Base-by-base conservation (phyloP, 2,113 vertebrate genomes). In the Microcebus murinus region DNA sequence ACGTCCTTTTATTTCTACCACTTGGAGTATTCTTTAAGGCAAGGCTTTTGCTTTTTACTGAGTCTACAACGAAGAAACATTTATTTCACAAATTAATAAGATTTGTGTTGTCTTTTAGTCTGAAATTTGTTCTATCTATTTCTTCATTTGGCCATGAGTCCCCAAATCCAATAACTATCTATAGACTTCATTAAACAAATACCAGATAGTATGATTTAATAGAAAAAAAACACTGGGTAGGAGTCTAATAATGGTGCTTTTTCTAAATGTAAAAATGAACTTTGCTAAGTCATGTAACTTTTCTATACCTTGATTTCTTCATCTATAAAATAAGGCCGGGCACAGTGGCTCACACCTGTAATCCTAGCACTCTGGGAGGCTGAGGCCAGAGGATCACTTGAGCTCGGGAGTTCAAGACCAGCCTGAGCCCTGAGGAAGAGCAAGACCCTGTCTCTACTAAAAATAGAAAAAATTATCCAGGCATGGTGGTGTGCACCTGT, bases 1-100 rank as follows among this genome's bases (percentile, higher is more conserved):
- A 27, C 52, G 67, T 63, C 73, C 73, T 90, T 95, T 83, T 59
- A 89, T 93, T 91, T 87, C 57, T 61, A 59, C 42, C 23, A 74
- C 36, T 25, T 84, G 11, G 18, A 92, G 65, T 59, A 85, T 76
- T 94, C 39, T 82, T 81, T 76, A 86, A 90, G 50, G 65, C 63
- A 59, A 71, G 52, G 45, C 12, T 70, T 92, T 39, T 20, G 18
- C 3, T 79, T 91, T 95, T 87, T 39, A 80, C 45, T 59, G 57
- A 90, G 23, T 45, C 42, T 68, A 87, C 10, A 80, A 57, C 6
- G 14, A 91, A 80, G 42, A 87, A 73, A 80, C 25, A 81, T 13
- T 45, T 88, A 52, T 67, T 79, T 20, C 39, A 85, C 68, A 59
- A 68, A 57, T 87, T 77, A 76, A 81, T 73, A 65, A 82, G 71